Evolutionary conservation across 2,797 vertebrate genomes (phyloP), one percentile per base, ranked within the genome.

Genomic region (Pagetopsis macropterus): DNA sequence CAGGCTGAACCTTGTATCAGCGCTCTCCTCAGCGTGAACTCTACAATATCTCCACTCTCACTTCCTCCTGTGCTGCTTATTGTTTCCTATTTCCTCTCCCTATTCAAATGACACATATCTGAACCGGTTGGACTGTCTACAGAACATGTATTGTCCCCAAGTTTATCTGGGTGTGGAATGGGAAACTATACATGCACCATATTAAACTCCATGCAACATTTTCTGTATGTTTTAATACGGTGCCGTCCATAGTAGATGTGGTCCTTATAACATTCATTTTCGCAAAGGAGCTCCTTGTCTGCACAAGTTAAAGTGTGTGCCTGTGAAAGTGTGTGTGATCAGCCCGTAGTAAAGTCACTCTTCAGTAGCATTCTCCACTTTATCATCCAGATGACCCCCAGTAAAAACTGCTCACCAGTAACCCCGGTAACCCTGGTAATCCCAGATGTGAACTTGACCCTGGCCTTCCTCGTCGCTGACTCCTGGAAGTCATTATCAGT

Each of bases 381-480:
- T 77, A 89, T 92, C 81, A 78, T 88, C 76, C 16, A 13, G 61
- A 66, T 85, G 89, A 91, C 88, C 85, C 78, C 72, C 62, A 85
- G 72, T 87, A 82, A 89, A 81, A 89, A 68, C 33, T 16, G 4
- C 51, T 84, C 76, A 82, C 82, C 27, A 27, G 27, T 27, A 27
- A 27, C 27, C 78, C 70, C 65, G 12, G 45, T 81, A 66, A 82
- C 70, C 62, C 56, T 10, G 57, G 63, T 82, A 72, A 84, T 89
- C 85, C 89, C 90, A 90, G 86, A 92, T 91, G 88, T 92, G 89
- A 92, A 91, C 91, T 91, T 91, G 89, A 92, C 88, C 84, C 86
- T 80, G 78, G 71, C 75, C 85, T 78, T 83, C 78, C 74, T 40
- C 52, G 16, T 57, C 2, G n/a, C 82, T 78, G 64, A 59, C 80